These are phyloP conservation scores for Drosophila incognita DNA, from an alignment of 2,888 invertebrate species.

Conservation along the genomic window DNA sequence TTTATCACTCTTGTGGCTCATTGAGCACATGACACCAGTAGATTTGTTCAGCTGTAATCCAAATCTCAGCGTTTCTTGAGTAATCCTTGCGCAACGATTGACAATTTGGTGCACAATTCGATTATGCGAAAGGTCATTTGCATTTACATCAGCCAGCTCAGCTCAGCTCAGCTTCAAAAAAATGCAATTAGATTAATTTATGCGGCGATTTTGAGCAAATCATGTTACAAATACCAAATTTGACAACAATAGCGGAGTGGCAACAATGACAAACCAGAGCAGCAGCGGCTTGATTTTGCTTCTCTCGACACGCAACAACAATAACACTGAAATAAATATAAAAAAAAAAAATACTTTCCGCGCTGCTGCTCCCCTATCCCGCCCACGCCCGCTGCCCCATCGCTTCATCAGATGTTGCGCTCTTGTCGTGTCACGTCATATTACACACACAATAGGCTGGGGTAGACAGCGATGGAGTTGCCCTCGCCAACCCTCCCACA, in stretches of 20 bases:
- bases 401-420: conserved; percentile 38
- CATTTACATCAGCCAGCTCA: conserved; percentile 17
- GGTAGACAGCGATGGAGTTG: conserved; percentile 15
- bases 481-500: conserved; percentile 2
- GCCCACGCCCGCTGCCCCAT: not conserved
- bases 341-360: conserved; percentile 18
- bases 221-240: conserved; percentile 45
- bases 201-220: conserved; percentile 37
- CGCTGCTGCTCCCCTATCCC: not conserved
- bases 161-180: not conserved
- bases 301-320: conserved; percentile 62
- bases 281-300: conserved; percentile 13
- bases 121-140: conserved; percentile 53
- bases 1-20: conserved; percentile 63
- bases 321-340: not conserved
- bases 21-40: conserved; percentile 45
- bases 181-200: conserved; percentile 69
- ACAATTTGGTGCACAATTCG: conserved; percentile 37
- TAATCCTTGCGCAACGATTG: conserved; percentile 29
- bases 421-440: conserved; percentile 74
- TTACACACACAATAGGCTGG: conserved; percentile 67
- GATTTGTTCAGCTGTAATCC: conserved; percentile 8
- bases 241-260: conserved; percentile 36
- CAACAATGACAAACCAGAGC: conserved; percentile 36
- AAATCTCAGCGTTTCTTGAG: conserved; percentile 14